Percentiles rank a stretch among this genome's conserved stretches.
These are phyloP conservation scores for Thyatira batis DNA, from an alignment of 2,888 invertebrate species.

Conservation along the genomic window DNA sequence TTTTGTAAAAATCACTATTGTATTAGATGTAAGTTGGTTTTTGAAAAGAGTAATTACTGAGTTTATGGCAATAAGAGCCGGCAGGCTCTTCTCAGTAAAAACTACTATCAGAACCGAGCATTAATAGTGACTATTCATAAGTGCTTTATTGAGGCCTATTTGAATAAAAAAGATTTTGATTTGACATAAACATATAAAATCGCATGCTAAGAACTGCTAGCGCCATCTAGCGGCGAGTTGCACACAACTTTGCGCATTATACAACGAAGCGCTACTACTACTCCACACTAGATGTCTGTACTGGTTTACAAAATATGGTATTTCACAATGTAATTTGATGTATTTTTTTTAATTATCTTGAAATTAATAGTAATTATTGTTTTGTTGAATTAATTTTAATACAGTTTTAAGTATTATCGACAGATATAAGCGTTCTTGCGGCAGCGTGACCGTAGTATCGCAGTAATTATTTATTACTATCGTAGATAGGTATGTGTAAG, in stretches of 20 bases:
- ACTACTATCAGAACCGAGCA: too few relatives aligned
- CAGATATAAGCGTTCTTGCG: background rate
- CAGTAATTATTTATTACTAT: background rate
- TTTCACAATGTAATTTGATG: background rate
- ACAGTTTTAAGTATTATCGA: background rate
- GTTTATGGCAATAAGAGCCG: too few relatives aligned
- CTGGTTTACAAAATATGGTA: constrained; percentile 5
- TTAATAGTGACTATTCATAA: too few relatives aligned
- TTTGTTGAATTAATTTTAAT: background rate
- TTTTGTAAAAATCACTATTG: too few relatives aligned
- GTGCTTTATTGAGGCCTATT: too few relatives aligned
- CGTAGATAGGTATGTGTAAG: background rate
- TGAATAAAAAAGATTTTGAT: too few relatives aligned
- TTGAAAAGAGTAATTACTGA: too few relatives aligned
- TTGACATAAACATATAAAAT: too few relatives aligned
- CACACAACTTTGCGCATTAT: background rate
- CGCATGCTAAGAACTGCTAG: constrained; percentile 16
- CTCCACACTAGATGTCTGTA: constrained; percentile 49
- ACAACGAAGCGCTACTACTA: constrained; percentile 16
- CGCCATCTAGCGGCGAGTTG: constrained; percentile 51
- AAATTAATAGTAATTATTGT: background rate
- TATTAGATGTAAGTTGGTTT: too few relatives aligned
- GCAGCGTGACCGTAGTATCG: background rate
- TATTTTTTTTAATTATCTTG: background rate
- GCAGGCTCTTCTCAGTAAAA: too few relatives aligned